A percentile compares a stretch with the other conserved stretches of the same genome.
Evolutionary conservation across 2,888 invertebrate species (phyloP).

Genomic region (Campoletis raptor): DNA sequence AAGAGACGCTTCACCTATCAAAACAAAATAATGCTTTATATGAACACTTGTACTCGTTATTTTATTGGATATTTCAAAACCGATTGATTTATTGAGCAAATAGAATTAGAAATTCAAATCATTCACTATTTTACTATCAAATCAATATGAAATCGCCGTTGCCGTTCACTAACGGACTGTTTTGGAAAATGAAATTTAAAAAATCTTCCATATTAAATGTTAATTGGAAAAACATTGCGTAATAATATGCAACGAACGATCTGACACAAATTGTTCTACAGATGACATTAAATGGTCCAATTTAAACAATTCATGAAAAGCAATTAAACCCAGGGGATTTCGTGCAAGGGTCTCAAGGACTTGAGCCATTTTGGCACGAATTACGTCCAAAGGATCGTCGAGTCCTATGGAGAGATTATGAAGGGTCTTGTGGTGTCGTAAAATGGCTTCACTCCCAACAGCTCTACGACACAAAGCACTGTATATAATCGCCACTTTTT

Average conservation of each 20-base stretch:
- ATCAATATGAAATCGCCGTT: not conserved
- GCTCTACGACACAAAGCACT: constrained; percentile 82
- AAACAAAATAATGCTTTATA: not conserved
- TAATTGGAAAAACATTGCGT: not conserved
- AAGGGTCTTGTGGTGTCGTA: constrained; percentile 80
- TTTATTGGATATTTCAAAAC: not conserved
- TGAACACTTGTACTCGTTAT: not conserved
- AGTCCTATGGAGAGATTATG: constrained; percentile 79
- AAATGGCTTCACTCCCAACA: constrained; percentile 83
- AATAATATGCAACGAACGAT: not conserved
- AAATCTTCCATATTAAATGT: not conserved
- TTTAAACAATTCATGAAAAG: not conserved
- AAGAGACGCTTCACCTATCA: not conserved
- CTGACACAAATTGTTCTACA: not conserved
- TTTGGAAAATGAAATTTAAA: not conserved
- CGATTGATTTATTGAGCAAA: not conserved
- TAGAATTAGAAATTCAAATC: not conserved
- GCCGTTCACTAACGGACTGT: not conserved
- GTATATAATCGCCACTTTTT: constrained; percentile 83
- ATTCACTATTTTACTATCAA: not conserved
- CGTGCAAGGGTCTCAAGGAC: constrained; percentile 83
- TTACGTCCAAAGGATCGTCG: constrained; percentile 79
- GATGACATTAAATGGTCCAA: not conserved
- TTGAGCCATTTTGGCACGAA: constrained; percentile 83
- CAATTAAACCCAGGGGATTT: constrained; percentile 67